Evolutionary conservation across 2,888 invertebrate species (phyloP).

Genomic region (Drosophila rubida): DNA sequence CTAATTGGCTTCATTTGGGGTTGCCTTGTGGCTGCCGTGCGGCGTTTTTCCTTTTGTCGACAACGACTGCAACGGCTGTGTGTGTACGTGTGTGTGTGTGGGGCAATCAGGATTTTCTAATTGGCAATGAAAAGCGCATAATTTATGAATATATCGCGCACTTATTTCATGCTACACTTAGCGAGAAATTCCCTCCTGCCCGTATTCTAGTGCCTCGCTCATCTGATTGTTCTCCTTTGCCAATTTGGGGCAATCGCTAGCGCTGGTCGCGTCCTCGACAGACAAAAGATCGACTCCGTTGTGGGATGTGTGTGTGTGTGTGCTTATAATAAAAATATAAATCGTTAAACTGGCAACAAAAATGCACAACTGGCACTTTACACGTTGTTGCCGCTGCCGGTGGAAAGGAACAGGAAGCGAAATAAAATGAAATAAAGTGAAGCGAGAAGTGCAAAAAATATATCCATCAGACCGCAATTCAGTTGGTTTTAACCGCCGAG

Average conservation of each 20-base stretch:
- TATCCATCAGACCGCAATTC: slow-evolving; percentile 66
- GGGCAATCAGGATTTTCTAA: slow-evolving; percentile 72
- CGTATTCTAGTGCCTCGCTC: neutral
- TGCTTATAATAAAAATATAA: slow-evolving; percentile 24
- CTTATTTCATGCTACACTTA: slow-evolving; percentile 69
- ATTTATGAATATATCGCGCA: slow-evolving; percentile 75
- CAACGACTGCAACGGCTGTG: slow-evolving; percentile 35
- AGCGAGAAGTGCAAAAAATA: slow-evolving; percentile 15
- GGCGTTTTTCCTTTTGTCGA: slow-evolving; percentile 41
- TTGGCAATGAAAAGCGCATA: slow-evolving; percentile 79
- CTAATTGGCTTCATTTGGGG: slow-evolving; percentile 80
- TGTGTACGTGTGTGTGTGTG: slow-evolving; percentile 30
- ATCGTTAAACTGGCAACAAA: slow-evolving; percentile 9
- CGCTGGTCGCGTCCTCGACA: neutral
- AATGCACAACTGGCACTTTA: slow-evolving; percentile 46
- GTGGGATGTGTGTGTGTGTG: neutral
- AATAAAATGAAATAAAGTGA: slow-evolving; percentile 19
- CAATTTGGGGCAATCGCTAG: neutral
- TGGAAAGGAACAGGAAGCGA: slow-evolving; percentile 13
- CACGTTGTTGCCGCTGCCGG: slow-evolving; percentile 31
- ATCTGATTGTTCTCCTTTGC: neutral
- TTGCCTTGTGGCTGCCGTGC: slow-evolving; percentile 66
- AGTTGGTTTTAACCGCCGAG: slow-evolving; percentile 42
- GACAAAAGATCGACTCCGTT: neutral
- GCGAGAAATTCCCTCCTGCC: slow-evolving; percentile 10